Base-by-base conservation (phyloP, 1,140 invertebrate species). In the Papilio glaucus region DNA sequence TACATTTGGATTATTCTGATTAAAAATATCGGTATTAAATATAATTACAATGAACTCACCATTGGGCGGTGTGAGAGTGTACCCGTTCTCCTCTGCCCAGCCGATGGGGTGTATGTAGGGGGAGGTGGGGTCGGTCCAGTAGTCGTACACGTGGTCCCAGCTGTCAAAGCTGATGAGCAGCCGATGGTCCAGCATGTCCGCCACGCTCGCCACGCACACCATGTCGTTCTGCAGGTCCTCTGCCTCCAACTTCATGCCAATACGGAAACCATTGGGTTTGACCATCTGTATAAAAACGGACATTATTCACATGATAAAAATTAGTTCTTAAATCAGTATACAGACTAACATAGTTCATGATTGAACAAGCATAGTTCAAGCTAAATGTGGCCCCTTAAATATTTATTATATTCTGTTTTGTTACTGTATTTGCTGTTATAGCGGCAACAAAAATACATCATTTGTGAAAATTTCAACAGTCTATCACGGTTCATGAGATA, bases 181-280 rank as follows among this genome's bases (percentile, higher is more conserved):
- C 37, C 98, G 94, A 78, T 96, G 96, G 78, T 97, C 96, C 91
- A 98, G 95, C 70, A 98, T 95, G 84, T 98, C 97, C 53, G 95
- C 95, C 10, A 99, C 95, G 26, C 96, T 97, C 1, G 98, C 98
- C n/a, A 98, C 98, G 85, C 98, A 98, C 24, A 98, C 95, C 78
- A 93, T 75, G 8, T 96, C 96, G 90, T 99, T 98, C 85, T 98
- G 98, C 39, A 96, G 95, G 91, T 99, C 98, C 53, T 99, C 97
- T 8, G 98, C 98, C 93, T 99, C 98, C 26, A 99, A 89, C 92
- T 99, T 99, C 97, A 98, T 98, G 38, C 98, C 98, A 67, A 97
- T 93, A 45, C 96, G 94, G 87, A 98, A 98, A 15, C 95, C 95
- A 88, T 95, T 97, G 8, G 96, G 95, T 81, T 96, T 96, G 42